These are phyloP conservation scores for Sebastes hubbsi DNA, from an alignment of 2,797 vertebrate genomes.

Conservation along the genomic window DNA sequence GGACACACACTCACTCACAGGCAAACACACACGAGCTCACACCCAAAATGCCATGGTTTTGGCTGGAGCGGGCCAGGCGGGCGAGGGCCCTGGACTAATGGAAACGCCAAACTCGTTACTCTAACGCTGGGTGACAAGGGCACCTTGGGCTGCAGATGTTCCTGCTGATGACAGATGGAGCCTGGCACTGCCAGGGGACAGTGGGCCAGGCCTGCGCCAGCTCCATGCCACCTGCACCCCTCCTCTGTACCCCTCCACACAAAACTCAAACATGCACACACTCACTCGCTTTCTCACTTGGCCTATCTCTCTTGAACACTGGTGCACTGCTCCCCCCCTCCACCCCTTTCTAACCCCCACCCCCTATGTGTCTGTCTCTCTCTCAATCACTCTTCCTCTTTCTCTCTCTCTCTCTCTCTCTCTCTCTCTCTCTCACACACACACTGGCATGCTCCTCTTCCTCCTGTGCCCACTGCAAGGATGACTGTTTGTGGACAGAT, in stretches of 20 bases:
- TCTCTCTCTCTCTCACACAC: not conserved
- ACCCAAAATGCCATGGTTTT: slow-evolving; percentile 79
- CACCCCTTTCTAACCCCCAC: slow-evolving; percentile 26
- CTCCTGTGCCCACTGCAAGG: slow-evolving; percentile 63
- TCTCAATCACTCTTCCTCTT: slow-evolving; percentile 56
- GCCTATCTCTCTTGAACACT: slow-evolving; percentile 76
- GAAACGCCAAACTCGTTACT: slow-evolving; percentile 94
- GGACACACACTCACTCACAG: slow-evolving; percentile 62
- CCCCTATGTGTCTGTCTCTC: slow-evolving; percentile 54
- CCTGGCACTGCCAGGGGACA: slow-evolving; percentile 87
- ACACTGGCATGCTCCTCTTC: slow-evolving; percentile 61
- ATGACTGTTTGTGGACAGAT: slow-evolving; percentile 71
- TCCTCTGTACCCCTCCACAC: slow-evolving; percentile 70
- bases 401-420: not conserved
- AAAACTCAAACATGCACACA: slow-evolving; percentile 61
- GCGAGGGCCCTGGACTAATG: slow-evolving; percentile 83
- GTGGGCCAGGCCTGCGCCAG: slow-evolving; percentile 84
- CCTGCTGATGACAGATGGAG: slow-evolving; percentile 93
- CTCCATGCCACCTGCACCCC: slow-evolving; percentile 91
- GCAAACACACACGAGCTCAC: slow-evolving; percentile 67
- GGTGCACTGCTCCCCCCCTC: slow-evolving; percentile 34
- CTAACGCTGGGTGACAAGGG: slow-evolving; percentile 96
- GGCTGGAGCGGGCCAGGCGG: slow-evolving; percentile 60
- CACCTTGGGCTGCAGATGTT: slow-evolving; percentile 98
- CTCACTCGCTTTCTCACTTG: slow-evolving; percentile 64